phyloP scores from a whole-genome alignment of 2,888 invertebrate genomes.

The Lasioglossum vierecki region DNA sequence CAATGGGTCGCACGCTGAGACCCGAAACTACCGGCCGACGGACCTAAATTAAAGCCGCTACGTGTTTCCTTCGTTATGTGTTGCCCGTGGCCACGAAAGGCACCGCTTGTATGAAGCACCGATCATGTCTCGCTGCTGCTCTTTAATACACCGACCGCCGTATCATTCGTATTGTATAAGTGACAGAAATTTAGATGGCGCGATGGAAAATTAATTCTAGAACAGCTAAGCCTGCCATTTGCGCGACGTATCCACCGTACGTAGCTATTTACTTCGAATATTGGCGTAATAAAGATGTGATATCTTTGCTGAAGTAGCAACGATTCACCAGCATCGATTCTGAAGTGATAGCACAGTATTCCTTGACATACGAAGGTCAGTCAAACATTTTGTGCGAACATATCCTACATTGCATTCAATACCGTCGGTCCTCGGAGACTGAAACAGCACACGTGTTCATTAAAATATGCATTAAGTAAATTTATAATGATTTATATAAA shows the following conservation, averaged over 20 bases:
- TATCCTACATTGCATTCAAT: no score
- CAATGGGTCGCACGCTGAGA: slow-evolving; percentile 73
- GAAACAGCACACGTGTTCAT: no score
- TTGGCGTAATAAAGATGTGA: neutral
- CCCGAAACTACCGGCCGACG: slow-evolving; percentile 65
- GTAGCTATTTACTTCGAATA: neutral
- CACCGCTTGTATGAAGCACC: neutral
- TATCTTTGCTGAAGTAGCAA: neutral
- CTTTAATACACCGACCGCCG: neutral
- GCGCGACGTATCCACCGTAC: neutral
- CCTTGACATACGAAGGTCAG: no score
- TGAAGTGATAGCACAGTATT: neutral
- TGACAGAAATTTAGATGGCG: neutral
- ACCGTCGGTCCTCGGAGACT: no score
- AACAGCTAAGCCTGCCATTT: neutral
- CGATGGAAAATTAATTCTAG: neutral
- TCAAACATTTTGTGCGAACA: no score
- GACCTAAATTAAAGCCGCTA: slow-evolving; percentile 61
- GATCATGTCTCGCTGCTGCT: neutral
- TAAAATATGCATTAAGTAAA: no score
- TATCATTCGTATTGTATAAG: neutral
- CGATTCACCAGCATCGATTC: neutral
- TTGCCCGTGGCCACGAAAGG: slow-evolving; percentile 21
- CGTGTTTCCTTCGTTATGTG: slow-evolving; percentile 21
- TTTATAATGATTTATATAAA: no score